Percentiles rank a stretch among this genome's conserved stretches.
Conservation (phyloP, 2,888 invertebrate genomes). For the Leptinotarsa peninsularis region DNA sequence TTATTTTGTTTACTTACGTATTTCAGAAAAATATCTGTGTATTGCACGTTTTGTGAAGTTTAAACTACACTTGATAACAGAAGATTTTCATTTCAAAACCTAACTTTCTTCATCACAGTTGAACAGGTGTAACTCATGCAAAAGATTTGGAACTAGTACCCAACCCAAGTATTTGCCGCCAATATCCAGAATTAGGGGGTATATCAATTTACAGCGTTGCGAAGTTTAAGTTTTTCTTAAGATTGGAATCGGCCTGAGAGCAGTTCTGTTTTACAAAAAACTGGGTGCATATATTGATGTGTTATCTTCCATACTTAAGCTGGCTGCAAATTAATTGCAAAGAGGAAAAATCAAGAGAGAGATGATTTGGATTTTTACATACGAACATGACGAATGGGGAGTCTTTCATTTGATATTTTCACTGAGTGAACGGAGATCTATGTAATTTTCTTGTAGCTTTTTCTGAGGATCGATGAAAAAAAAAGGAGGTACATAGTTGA, state of each 20-base stretch:
- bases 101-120: not conserved
- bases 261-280: not conserved
- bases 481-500: not conserved
- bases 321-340: not conserved
- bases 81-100: not conserved
- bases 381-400: not conserved
- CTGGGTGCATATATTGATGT: not conserved
- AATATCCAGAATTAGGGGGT: not conserved
- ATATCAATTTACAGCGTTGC: constrained; percentile 1
- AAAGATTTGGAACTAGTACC: not conserved
- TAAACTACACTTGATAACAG: not conserved
- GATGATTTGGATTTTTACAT: not conserved
- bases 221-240: not conserved
- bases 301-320: not conserved
- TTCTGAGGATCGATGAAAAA: not conserved
- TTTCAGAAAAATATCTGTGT: not conserved
- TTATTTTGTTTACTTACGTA: not conserved
- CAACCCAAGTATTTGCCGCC: not conserved
- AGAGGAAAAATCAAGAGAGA: not conserved
- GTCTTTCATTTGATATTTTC: not conserved
- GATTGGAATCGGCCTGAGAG: not conserved
- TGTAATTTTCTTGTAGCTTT: not conserved
- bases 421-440: not conserved
- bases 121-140: not conserved
- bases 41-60: not conserved